phyloP scores from a whole-genome alignment of 2,888 invertebrate species.

The Serripes groenlandicus region DNA sequence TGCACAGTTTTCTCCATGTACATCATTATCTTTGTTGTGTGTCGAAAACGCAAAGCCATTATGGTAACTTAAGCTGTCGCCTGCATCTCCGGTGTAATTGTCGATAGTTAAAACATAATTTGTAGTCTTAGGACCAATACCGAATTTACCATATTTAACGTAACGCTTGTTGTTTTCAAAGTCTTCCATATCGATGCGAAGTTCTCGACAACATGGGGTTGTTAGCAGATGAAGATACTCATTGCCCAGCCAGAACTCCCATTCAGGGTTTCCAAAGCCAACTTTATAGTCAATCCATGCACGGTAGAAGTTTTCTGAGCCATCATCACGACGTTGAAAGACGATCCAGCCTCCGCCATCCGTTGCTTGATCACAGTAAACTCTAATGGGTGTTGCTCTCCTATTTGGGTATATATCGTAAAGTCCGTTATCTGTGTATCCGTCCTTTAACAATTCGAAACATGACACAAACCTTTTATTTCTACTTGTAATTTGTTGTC shows the following conservation, averaged over 20 bases:
- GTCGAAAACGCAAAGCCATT: slow-evolving; percentile 30
- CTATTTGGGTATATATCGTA: slow-evolving; percentile 26
- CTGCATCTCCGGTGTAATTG: slow-evolving; percentile 37
- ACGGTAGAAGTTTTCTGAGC: slow-evolving; percentile 42
- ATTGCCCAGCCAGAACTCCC: slow-evolving; percentile 56
- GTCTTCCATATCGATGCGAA: slow-evolving; percentile 43
- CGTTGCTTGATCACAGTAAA: slow-evolving; percentile 60
- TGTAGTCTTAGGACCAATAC: slow-evolving; percentile 9
- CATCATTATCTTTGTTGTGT: slow-evolving; percentile 39
- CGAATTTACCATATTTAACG: slow-evolving; percentile 38
- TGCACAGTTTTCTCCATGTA: slow-evolving; percentile 56
- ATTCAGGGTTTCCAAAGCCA: slow-evolving; percentile 42
- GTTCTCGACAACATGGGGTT: slow-evolving; percentile 8
- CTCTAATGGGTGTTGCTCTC: slow-evolving; percentile 16
- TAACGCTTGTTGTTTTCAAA: slow-evolving; percentile 25
- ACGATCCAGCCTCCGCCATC: slow-evolving; percentile 68
- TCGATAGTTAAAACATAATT: slow-evolving; percentile 21
- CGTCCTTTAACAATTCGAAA: background rate
- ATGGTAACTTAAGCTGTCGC: slow-evolving; percentile 26
- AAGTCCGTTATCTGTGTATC: background rate
- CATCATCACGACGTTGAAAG: slow-evolving; percentile 46
- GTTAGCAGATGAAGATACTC: slow-evolving; percentile 30
- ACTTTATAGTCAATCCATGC: slow-evolving; percentile 43
- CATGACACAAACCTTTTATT: slow-evolving; percentile 16
- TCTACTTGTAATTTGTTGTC: background rate